phyloP scores from a whole-genome alignment of 2,888 invertebrate species.

The Chrysolina oricalcia region DNA sequence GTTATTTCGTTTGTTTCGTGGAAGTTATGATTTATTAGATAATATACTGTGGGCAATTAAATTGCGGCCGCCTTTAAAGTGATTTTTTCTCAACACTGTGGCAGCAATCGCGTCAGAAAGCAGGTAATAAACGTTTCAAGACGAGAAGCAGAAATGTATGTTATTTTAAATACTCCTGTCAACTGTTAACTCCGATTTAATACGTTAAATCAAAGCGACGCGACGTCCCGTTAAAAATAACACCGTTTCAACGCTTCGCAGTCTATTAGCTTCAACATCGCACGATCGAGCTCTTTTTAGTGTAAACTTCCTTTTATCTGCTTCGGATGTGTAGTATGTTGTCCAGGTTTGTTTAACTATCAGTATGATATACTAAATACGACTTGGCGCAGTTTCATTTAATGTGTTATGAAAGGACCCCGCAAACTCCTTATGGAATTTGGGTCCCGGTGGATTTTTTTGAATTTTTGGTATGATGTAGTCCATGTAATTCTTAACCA shows the following conservation, averaged over 20 bases:
- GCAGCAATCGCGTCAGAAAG: constrained; percentile 48
- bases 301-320: constrained; percentile 45
- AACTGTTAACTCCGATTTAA: constrained; percentile 66
- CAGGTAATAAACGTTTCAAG: constrained; percentile 58
- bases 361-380: not conserved
- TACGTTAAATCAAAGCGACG: constrained; percentile 66
- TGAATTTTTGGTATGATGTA: too few species aligned
- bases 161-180: constrained; percentile 68
- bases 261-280: constrained; percentile 60
- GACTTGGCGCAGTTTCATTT: not conserved
- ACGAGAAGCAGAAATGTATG: constrained; percentile 68
- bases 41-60: constrained; percentile 59
- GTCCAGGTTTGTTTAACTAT: constrained; percentile 6
- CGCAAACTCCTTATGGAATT: too few species aligned
- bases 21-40: constrained; percentile 60
- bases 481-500: too few species aligned
- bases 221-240: constrained; percentile 64
- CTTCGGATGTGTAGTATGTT: constrained; percentile 7
- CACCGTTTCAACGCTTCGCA: constrained; percentile 61
- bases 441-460: too few species aligned
- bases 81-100: constrained; percentile 50
- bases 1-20: constrained; percentile 55
- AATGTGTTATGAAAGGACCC: too few species aligned
- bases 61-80: constrained; percentile 54
- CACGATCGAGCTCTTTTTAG: constrained; percentile 40